phyloP scores from a whole-genome alignment of 2,888 invertebrate species.

The Galerucella nymphaeae region DNA sequence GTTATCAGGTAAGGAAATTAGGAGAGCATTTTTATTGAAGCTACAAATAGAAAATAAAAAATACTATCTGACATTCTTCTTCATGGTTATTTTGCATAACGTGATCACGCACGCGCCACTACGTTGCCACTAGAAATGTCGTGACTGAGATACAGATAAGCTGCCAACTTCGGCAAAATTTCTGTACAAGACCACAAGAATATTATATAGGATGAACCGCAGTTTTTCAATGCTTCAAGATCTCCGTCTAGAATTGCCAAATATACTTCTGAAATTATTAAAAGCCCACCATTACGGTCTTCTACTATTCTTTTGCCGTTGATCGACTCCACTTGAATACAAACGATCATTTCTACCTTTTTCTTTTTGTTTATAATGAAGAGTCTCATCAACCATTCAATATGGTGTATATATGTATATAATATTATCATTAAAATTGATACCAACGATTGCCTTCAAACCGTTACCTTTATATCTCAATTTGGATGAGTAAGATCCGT shows the following conservation, averaged over 20 bases:
- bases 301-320: not conserved
- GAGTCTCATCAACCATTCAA: constrained; percentile 31
- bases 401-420: constrained; percentile 19
- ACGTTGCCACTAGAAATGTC: constrained; percentile 56
- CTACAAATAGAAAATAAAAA: not conserved
- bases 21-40: not conserved
- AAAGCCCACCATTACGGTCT: not conserved
- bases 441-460: constrained; percentile 30
- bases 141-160: constrained; percentile 55
- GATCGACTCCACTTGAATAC: not conserved
- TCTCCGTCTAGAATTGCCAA: no score
- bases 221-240: not conserved
- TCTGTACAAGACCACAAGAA: constrained; percentile 1
- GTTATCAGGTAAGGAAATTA: not conserved
- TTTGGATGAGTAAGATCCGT: constrained; percentile 41
- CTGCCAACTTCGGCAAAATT: constrained; percentile 44
- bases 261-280: not conserved
- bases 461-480: constrained; percentile 44
- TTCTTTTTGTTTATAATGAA: not conserved
- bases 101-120: constrained; percentile 51
- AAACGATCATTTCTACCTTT: not conserved
- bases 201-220: not conserved
- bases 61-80: constrained; percentile 7
- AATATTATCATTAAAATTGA: constrained; percentile 36
- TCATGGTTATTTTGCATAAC: constrained; percentile 25